A percentile compares a stretch with the other conserved stretches of the same genome.
These are phyloP conservation scores for Camponotus vicinus DNA, from an alignment of 1,140 invertebrate genomes.

Conservation along the genomic window DNA sequence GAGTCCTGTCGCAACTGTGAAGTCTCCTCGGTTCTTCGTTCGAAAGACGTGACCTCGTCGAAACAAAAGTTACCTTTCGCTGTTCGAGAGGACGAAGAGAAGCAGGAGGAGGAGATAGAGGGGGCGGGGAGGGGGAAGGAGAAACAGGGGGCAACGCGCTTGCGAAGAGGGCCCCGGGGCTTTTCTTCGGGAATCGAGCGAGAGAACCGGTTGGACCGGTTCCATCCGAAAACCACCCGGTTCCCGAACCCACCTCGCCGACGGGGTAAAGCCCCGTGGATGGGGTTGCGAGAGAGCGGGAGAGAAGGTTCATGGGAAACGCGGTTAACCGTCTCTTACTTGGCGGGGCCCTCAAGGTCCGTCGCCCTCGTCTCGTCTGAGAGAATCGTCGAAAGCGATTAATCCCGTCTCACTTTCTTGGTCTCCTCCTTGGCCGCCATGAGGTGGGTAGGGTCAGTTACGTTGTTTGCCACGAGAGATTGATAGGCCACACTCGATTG, in stretches of 20 bases:
- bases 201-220: slow-evolving; percentile 81
- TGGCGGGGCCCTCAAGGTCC: not conserved
- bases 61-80: slow-evolving; percentile 80
- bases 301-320: slow-evolving; percentile 81
- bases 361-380: not conserved
- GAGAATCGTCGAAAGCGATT: not conserved
- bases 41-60: slow-evolving; percentile 67
- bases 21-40: slow-evolving; percentile 39
- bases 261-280: slow-evolving; percentile 44
- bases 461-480: not conserved
- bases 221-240: slow-evolving; percentile 81
- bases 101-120: too few relatives aligned
- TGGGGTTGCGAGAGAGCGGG: slow-evolving; percentile 57
- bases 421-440: not conserved
- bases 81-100: slow-evolving; percentile 33
- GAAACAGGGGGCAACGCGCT: slow-evolving; percentile 42
- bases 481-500: not conserved
- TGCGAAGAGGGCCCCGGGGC: slow-evolving; percentile 44
- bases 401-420: slow-evolving; percentile 24
- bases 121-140: too few relatives aligned
- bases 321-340: slow-evolving; percentile 78
- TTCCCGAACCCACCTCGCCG: slow-evolving; percentile 66
- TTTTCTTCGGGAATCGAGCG: slow-evolving; percentile 60
- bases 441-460: slow-evolving; percentile 52
- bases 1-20: slow-evolving; percentile 3